These are phyloP conservation scores for Trididemnum clinides DNA, from an alignment of 23 tunicate genomes.

Conservation along the genomic window DNA sequence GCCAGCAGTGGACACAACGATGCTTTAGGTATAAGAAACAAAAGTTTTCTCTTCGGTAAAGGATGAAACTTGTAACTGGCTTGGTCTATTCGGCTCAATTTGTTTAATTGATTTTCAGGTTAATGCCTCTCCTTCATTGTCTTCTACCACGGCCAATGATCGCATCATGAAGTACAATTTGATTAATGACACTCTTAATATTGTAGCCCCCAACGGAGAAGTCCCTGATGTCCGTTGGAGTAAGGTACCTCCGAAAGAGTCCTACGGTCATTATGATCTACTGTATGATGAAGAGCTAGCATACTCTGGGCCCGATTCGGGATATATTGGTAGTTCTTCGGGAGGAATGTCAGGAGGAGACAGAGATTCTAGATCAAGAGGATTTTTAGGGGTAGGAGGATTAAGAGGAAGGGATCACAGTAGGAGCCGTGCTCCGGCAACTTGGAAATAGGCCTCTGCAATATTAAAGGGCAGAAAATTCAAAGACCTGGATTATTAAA, in stretches of 20 bases:
- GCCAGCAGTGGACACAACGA: no score
- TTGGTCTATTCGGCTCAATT: no score
- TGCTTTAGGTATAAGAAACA: no score
- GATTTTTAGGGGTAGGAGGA: conserved; percentile 75
- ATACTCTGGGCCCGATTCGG: conserved; percentile 33
- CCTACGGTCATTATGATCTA: conserved; percentile 93
- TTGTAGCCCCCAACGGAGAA: conserved; percentile 89
- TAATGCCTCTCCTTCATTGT: conserved; percentile 97
- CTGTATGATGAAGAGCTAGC: conserved; percentile 96
- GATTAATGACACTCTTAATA: conserved; percentile 88
- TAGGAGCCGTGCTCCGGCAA: conserved; percentile 71
- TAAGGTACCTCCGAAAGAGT: conserved; percentile 84
- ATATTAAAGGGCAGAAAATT: no score
- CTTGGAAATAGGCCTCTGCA: conserved; percentile 98
- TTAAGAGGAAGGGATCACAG: conserved; percentile 81
- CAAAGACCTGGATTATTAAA: no score
- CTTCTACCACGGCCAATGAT: conserved; percentile 98
- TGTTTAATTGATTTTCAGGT: no score
- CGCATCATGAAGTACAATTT: conserved; percentile 97
- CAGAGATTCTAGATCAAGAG: conserved; percentile 80
- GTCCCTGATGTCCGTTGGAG: conserved; percentile 92
- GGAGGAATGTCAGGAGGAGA: conserved; percentile 42
- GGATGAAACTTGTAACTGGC: no score
- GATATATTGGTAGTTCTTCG: conserved; percentile 18
- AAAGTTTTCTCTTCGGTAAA: no score